Conservation (phyloP, 2,888 invertebrate genomes). For the Netelia virgata region DNA sequence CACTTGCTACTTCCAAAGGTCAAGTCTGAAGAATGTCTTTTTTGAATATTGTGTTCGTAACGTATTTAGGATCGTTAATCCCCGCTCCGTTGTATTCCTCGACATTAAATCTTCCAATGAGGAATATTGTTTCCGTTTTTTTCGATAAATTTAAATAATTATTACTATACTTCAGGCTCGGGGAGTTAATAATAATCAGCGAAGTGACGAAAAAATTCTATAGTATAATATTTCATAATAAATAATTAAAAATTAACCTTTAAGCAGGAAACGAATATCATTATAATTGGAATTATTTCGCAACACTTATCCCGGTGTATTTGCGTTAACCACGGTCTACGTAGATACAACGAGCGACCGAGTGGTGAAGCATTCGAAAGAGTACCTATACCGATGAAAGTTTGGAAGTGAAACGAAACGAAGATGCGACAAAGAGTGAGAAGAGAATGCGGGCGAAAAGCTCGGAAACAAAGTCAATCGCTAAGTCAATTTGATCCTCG, state of each 20-base stretch:
- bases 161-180: background rate
- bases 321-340: background rate
- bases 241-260: too few relatives aligned
- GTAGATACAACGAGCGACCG: background rate
- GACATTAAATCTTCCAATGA: background rate
- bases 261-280: background rate
- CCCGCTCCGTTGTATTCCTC: background rate
- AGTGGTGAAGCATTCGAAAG: slow-evolving; percentile 17
- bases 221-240: too few relatives aligned
- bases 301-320: slow-evolving; percentile 19
- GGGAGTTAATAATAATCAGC: too few relatives aligned
- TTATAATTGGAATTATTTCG: slow-evolving; percentile 6
- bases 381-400: slow-evolving; percentile 38
- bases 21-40: slow-evolving; percentile 74
- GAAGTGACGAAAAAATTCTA: too few relatives aligned
- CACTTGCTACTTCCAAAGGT: slow-evolving; percentile 71
- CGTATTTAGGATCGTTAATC: slow-evolving; percentile 61
- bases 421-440: slow-evolving; percentile 25
- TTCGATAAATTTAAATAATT: background rate
- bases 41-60: slow-evolving; percentile 73
- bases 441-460: slow-evolving; percentile 12
- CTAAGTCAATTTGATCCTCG: slow-evolving; percentile 66
- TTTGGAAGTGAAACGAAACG: slow-evolving; percentile 42
- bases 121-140: background rate
- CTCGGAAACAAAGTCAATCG: slow-evolving; percentile 66